Conservation (phyloP, 2,113 vertebrate genomes). For the Dissostichus mawsoni region DNA sequence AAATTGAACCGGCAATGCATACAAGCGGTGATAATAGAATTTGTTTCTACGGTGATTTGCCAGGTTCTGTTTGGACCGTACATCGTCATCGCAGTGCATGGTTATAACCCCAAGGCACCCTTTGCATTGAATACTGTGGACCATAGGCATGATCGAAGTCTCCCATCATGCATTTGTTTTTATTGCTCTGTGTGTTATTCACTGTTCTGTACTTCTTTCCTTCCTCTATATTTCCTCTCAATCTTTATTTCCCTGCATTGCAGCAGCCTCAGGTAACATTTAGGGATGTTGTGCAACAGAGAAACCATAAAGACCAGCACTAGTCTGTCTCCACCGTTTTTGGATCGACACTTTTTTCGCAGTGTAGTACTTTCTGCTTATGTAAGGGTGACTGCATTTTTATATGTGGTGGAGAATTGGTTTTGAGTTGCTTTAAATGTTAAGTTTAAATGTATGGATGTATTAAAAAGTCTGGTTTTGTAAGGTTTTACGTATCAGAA, state of each 20-base stretch:
- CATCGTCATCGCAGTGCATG: conserved; percentile 30
- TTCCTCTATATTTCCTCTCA: neutral
- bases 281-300: neutral
- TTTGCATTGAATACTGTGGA: conserved; percentile 13
- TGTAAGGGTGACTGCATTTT: too few relatives aligned
- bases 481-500: neutral
- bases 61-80: conserved; percentile 29
- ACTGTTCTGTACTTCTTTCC: neutral
- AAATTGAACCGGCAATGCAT: conserved; percentile 61
- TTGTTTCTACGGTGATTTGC: conserved; percentile 43
- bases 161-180: conserved; percentile 34
- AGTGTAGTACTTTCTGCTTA: too few relatives aligned
- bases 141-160: conserved; percentile 21
- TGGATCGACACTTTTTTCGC: too few relatives aligned
- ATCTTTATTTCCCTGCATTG: conserved; percentile 32
- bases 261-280: conserved; percentile 18
- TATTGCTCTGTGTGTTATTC: neutral
- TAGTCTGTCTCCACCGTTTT: neutral
- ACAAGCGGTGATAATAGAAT: conserved; percentile 54
- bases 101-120: conserved; percentile 47
- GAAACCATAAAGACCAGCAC: neutral
- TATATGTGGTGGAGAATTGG: too few relatives aligned
- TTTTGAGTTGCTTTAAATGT: neutral
- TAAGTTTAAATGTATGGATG: neutral
- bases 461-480: neutral